Evolutionary conservation across 2,888 invertebrate species (phyloP).

Genomic region (Pammene fasciana): DNA sequence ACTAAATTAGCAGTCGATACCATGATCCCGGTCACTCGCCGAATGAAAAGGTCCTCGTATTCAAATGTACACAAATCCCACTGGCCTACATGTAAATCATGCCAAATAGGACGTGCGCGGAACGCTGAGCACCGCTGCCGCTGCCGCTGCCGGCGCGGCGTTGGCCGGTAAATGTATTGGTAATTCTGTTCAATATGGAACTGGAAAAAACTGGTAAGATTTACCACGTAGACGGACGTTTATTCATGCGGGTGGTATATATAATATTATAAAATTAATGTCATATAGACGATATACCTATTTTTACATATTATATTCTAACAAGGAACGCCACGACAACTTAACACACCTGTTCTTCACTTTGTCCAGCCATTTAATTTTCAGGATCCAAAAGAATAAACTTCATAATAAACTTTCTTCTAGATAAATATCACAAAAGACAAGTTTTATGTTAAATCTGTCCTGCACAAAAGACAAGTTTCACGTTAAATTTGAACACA

Average conservation of each 20-base stretch:
- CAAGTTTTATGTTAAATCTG: too few relatives aligned
- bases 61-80: conserved; percentile 42
- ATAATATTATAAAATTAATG: too few relatives aligned
- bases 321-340: too few relatives aligned
- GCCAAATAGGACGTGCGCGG: conserved; percentile 36
- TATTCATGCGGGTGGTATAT: background rate
- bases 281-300: too few relatives aligned
- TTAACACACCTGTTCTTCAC: too few relatives aligned
- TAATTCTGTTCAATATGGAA: conserved; percentile 26
- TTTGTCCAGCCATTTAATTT: too few relatives aligned
- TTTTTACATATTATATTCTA: too few relatives aligned
- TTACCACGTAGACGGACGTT: background rate
- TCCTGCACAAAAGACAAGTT: too few relatives aligned
- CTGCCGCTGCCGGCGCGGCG: background rate
- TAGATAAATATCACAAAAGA: too few relatives aligned
- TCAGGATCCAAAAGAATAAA: too few relatives aligned
- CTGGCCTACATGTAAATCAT: conserved; percentile 40
- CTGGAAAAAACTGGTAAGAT: conserved; percentile 8
- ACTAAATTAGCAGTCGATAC: conserved; percentile 35
- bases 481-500: background rate
- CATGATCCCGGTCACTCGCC: conserved; percentile 23
- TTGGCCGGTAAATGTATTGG: conserved; percentile 31
- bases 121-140: conserved; percentile 23
- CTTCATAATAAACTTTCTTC: too few relatives aligned
- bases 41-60: conserved; percentile 38